A percentile compares a stretch with the other conserved stretches of the same genome.
phyloP scores from a whole-genome alignment of 2,888 invertebrate genomes.

The Macropis europaea region DNA sequence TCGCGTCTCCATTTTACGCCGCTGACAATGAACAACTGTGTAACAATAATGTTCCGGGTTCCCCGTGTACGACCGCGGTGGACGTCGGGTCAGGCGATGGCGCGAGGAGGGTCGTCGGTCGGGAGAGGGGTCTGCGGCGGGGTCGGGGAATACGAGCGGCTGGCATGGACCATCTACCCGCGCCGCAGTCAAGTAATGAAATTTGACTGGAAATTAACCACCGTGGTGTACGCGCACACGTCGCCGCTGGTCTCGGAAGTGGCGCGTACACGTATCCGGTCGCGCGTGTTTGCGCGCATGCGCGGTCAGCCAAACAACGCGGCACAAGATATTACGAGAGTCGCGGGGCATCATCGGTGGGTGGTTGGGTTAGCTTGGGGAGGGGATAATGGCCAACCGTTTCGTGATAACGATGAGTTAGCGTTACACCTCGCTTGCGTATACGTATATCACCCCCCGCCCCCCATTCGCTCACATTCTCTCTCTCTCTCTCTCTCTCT shows the following conservation, averaged over 20 bases:
- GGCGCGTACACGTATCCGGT: slow-evolving; percentile 44
- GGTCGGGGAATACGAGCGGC: slow-evolving; percentile 17
- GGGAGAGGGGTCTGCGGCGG: slow-evolving; percentile 9
- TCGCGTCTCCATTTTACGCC: slow-evolving; percentile 69
- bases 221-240: slow-evolving; percentile 63
- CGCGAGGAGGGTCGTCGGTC: neutral
- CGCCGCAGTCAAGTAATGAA: slow-evolving; percentile 77
- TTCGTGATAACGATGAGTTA: slow-evolving; percentile 78
- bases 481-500: slow-evolving; percentile 2
- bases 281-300: slow-evolving; percentile 39
- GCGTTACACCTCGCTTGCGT: slow-evolving; percentile 68
- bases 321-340: slow-evolving; percentile 58
- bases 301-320: slow-evolving; percentile 35
- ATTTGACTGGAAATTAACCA: slow-evolving; percentile 79
- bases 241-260: slow-evolving; percentile 40
- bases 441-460: slow-evolving; percentile 42
- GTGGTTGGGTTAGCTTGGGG: too few relatives aligned
- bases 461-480: neutral
- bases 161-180: slow-evolving; percentile 67
- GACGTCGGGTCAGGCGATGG: slow-evolving; percentile 26
- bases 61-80: slow-evolving; percentile 38
- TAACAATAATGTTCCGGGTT: slow-evolving; percentile 74
- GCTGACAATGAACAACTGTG: slow-evolving; percentile 73
- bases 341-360: slow-evolving; percentile 68
- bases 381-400: slow-evolving; percentile 75